Percentiles rank a stretch among this genome's conserved stretches.
Conservation (phyloP, 2,888 invertebrate genomes). For the Empis stercorea region DNA sequence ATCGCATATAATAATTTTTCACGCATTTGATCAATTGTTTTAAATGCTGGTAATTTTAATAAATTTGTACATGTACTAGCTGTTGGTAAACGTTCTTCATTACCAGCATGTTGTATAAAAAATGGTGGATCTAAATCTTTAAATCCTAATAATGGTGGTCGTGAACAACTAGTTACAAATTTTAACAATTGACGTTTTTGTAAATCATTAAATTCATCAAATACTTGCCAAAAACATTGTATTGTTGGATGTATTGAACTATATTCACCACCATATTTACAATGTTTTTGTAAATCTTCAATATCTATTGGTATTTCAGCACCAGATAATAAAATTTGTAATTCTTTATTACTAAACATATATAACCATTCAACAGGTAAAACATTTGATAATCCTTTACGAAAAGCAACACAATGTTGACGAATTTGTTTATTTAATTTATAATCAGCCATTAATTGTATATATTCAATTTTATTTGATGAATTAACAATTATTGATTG, state of each 20-base stretch:
- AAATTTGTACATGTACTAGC: slow-evolving; percentile 98
- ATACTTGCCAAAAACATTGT: slow-evolving; percentile 76
- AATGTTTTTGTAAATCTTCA: slow-evolving; percentile 70
- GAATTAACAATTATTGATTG: slow-evolving; percentile 80
- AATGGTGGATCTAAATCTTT: slow-evolving; percentile 95
- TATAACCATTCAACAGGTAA: slow-evolving; percentile 85
- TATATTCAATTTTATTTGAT: slow-evolving; percentile 89
- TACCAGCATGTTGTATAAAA: slow-evolving; percentile 88
- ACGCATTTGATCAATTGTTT: slow-evolving; percentile 58
- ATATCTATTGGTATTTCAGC: slow-evolving; percentile 89
- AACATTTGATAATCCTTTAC: slow-evolving; percentile 80
- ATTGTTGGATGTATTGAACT: slow-evolving; percentile 73
- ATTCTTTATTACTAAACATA: slow-evolving; percentile 86
- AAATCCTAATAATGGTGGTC: slow-evolving; percentile 93
- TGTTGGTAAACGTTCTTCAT: slow-evolving; percentile 83
- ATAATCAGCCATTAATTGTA: slow-evolving; percentile 91
- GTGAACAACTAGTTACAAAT: slow-evolving; percentile 96
- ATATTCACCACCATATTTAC: slow-evolving; percentile 85
- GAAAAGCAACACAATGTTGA: slow-evolving; percentile 76
- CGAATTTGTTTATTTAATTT: slow-evolving; percentile 85
- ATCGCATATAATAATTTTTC: slow-evolving; percentile 86
- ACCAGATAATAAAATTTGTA: slow-evolving; percentile 94
- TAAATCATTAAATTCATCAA: slow-evolving; percentile 66
- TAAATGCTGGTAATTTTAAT: slow-evolving; percentile 86
- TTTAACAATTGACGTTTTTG: slow-evolving; percentile 81